Evolutionary conservation across 2,113 vertebrate genomes (phyloP), one percentile per base, ranked within the genome.

Genomic region (Leucopsar rothschildi): DNA sequence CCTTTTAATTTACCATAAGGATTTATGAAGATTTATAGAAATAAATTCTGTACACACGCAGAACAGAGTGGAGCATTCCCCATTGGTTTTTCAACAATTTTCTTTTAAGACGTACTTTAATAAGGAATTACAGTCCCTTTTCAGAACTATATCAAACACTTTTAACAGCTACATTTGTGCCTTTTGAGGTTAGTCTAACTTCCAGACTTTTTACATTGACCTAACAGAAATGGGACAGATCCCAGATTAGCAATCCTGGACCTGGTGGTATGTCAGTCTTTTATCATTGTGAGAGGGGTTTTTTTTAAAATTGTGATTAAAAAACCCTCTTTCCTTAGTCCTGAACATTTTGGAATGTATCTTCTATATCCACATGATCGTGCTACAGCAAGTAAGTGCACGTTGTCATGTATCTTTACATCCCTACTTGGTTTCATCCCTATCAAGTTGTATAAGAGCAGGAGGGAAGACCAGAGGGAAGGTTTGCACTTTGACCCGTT

Each of bases 401-500:
- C 40, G 2, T 64, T 83, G 72, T 81, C 90, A 39, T 22, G 40
- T 68, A n/a, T 64, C 90, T 90, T 96, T 90, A 81, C 76, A 94
- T 70, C 79, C 52, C 56, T 81, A 71, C 65, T 78, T 81, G 91
- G 94, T 93, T 96, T 92, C 86, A 92, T 93, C 68, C 83, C 83
- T 90, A 88, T 93, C 91, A 77, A 81, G 94, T 88, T 83, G 72
- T 75, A 90, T 82, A 86, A 90, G 94, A 92, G 68, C 93, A 83
- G 92, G 73, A 92, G 85, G 55, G 84, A 93, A 95, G 96, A 97
- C 59, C 92, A 95, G 90, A 96, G 88, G 90, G 76, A 96, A 95
- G 92, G 87, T 82, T 91, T 96, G 94, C 92, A 94, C 93, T 97
- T 96, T 97, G 92, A 97, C 93, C 96, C 69, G 60, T 88, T 93